Conservation (phyloP, 2,888 invertebrate species). For the Caenorhabditis panamensis region DNA sequence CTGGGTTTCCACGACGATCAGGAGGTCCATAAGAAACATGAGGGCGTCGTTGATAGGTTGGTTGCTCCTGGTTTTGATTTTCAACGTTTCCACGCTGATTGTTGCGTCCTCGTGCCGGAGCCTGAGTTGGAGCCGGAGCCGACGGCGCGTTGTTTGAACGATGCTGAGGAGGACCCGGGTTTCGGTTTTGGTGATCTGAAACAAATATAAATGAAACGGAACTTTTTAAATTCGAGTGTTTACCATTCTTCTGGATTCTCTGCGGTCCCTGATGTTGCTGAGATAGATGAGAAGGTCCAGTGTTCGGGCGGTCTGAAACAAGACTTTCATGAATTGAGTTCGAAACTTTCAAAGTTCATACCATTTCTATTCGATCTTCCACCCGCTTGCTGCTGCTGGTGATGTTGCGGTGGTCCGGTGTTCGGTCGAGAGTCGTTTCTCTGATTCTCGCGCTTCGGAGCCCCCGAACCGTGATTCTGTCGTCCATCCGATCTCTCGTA, state of each 20-base stretch:
- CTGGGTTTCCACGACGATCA: background rate
- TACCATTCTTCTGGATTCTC: too few relatives aligned
- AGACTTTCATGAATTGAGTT: background rate
- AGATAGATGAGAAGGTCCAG: background rate
- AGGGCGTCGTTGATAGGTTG: too few relatives aligned
- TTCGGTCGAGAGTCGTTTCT: slow-evolving; percentile 2
- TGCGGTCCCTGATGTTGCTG: too few relatives aligned
- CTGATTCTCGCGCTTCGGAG: background rate
- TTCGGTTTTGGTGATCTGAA: background rate
- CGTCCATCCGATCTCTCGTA: background rate
- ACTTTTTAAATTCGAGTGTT: background rate
- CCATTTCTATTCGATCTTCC: background rate
- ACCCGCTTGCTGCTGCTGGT: too few relatives aligned
- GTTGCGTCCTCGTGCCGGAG: too few relatives aligned
- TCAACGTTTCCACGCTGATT: background rate
- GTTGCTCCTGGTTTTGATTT: background rate
- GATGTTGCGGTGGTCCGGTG: background rate
- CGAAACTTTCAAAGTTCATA: background rate
- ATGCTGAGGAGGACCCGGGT: too few relatives aligned
- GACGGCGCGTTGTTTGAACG: too few relatives aligned
- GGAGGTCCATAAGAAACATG: background rate
- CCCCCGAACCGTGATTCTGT: background rate
- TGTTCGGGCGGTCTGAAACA: slow-evolving; percentile 20
- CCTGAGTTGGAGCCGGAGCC: too few relatives aligned
- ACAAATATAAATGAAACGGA: too few relatives aligned